Evolutionary conservation across 2,888 invertebrate genomes (phyloP).

Genomic region (Scelioninae gen. 2): DNA sequence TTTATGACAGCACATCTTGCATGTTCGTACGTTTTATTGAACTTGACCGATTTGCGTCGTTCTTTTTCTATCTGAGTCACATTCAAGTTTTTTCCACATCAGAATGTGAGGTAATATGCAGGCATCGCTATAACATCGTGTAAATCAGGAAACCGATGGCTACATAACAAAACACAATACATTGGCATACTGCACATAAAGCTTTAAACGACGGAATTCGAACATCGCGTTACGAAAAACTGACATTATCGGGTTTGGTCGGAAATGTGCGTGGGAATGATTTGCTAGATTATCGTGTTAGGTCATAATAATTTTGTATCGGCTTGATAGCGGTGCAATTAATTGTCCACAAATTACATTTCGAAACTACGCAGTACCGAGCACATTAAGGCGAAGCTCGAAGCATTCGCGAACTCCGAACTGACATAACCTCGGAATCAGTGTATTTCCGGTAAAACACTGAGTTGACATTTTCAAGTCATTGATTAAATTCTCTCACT

Average conservation of each 20-base stretch:
- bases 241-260: conserved; percentile 24
- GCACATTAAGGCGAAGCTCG: too few relatives aligned
- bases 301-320: conserved; percentile 16
- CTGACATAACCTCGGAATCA: too few relatives aligned
- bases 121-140: background rate
- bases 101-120: conserved; percentile 1
- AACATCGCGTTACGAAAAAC: conserved; percentile 11
- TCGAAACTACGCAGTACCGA: too few relatives aligned
- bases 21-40: background rate
- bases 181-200: conserved; percentile 23
- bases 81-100: too few relatives aligned
- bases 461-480: too few relatives aligned
- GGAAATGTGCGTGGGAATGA: conserved; percentile 24
- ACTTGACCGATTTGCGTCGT: background rate
- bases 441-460: too few relatives aligned
- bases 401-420: too few relatives aligned
- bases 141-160: conserved; percentile 22
- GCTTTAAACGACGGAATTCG: conserved; percentile 23
- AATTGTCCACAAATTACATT: conserved; percentile 24
- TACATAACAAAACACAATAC: conserved; percentile 29
- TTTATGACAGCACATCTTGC: too few relatives aligned
- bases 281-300: conserved; percentile 25
- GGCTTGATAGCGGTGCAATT: conserved; percentile 6
- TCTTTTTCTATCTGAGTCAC: too few relatives aligned
- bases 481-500: too few relatives aligned